Evolutionary conservation across 1,140 invertebrate species (phyloP).

Genomic region (Tetramorium alpestre): DNA sequence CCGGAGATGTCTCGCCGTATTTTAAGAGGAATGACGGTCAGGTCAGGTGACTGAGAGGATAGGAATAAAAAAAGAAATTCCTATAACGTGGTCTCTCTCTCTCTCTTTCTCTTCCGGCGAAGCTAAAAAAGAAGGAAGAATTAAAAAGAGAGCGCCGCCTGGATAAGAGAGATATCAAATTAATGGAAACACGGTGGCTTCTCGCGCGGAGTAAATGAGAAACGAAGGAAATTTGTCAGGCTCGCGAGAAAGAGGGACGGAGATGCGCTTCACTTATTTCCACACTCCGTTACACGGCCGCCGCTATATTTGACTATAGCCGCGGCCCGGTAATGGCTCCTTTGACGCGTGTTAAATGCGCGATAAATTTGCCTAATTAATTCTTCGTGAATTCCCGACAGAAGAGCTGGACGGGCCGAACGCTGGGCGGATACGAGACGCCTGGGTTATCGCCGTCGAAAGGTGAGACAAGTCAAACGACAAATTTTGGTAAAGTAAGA

Average conservation of each 20-base stretch:
- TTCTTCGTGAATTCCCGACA: slow-evolving; percentile 82
- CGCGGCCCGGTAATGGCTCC: slow-evolving; percentile 41
- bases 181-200: slow-evolving; percentile 13
- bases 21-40: neutral
- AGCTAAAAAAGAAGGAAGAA: neutral
- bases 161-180: slow-evolving; percentile 19
- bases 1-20: neutral
- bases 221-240: slow-evolving; percentile 49
- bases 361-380: slow-evolving; percentile 59
- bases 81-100: neutral
- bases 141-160: neutral
- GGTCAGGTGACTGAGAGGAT: neutral
- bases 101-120: no score
- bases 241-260: neutral
- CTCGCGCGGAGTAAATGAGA: slow-evolving; percentile 33
- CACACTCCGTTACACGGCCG: slow-evolving; percentile 10
- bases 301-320: slow-evolving; percentile 20
- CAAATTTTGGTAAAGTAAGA: neutral
- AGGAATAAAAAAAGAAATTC: neutral
- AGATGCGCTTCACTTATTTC: slow-evolving; percentile 41
- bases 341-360: slow-evolving; percentile 40
- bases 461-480: slow-evolving; percentile 86
- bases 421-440: slow-evolving; percentile 94
- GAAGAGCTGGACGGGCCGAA: slow-evolving; percentile 94
- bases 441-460: slow-evolving; percentile 98